A percentile compares a stretch with the other conserved stretches of the same genome.
These are phyloP conservation scores for Passerculus sandwichensis DNA, from an alignment of 2,797 vertebrate species.

Conservation along the genomic window DNA sequence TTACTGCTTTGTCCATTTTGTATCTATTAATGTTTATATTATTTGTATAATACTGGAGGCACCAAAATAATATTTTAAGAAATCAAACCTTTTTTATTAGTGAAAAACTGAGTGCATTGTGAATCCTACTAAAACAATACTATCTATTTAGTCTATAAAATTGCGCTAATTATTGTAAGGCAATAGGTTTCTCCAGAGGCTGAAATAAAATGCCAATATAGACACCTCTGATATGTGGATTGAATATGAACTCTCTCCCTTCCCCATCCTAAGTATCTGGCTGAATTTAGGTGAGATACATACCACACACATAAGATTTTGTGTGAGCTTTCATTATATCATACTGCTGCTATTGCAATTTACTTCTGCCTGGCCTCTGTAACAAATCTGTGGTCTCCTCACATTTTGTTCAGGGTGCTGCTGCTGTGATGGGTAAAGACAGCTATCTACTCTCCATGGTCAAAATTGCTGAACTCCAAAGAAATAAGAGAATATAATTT, in stretches of 20 bases:
- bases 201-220: background rate
- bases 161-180: background rate
- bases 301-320: background rate
- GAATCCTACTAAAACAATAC: background rate
- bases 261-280: background rate
- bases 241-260: background rate
- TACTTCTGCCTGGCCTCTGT: background rate
- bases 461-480: background rate
- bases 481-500: background rate
- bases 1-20: background rate
- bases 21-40: background rate
- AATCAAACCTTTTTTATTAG: background rate
- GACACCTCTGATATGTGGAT: background rate
- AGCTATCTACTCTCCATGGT: background rate
- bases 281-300: background rate
- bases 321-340: background rate
- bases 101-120: background rate
- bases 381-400: background rate
- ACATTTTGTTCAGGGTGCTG: background rate
- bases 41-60: background rate
- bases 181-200: background rate
- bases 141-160: background rate
- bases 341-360: background rate
- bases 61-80: background rate
- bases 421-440: background rate